Conservation (phyloP, 2,888 invertebrate species). For the Diachrysia chrysitis region DNA sequence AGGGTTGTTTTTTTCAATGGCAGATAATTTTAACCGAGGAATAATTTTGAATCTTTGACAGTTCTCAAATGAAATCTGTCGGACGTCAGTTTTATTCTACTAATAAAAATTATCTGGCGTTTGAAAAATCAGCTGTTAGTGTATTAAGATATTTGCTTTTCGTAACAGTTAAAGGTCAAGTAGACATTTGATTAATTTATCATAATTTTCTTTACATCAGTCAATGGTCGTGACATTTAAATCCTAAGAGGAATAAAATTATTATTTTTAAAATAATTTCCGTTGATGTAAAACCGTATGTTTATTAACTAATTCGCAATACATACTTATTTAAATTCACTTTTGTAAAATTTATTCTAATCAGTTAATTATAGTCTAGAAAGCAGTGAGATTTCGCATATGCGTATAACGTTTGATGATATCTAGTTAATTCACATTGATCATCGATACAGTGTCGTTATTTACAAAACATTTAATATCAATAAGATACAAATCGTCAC, state of each 20-base stretch:
- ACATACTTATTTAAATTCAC: neutral
- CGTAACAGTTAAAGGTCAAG: neutral
- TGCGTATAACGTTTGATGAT: conserved; percentile 21
- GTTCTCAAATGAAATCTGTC: too few species aligned
- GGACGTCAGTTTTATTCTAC: too few species aligned
- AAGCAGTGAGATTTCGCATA: conserved; percentile 39
- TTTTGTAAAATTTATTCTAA: conserved; percentile 17
- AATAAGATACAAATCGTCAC: conserved; percentile 19
- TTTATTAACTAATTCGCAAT: conserved; percentile 20
- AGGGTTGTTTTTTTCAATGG: too few species aligned
- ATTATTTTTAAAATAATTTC: too few species aligned
- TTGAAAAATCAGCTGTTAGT: too few species aligned
- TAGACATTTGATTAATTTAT: neutral
- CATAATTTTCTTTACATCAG: neutral
- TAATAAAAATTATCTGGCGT: too few species aligned
- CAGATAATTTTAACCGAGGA: too few species aligned
- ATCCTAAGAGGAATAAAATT: too few species aligned
- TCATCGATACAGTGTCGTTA: conserved; percentile 46
- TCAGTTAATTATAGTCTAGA: conserved; percentile 36
- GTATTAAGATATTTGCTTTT: conserved; percentile 2
- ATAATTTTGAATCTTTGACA: too few species aligned
- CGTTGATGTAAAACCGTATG: neutral
- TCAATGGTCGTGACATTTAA: neutral
- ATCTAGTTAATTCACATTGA: conserved; percentile 35
- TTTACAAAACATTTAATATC: conserved; percentile 33